phyloP scores from a whole-genome alignment of 2,797 vertebrate species.

The Malurus splendens region DNA sequence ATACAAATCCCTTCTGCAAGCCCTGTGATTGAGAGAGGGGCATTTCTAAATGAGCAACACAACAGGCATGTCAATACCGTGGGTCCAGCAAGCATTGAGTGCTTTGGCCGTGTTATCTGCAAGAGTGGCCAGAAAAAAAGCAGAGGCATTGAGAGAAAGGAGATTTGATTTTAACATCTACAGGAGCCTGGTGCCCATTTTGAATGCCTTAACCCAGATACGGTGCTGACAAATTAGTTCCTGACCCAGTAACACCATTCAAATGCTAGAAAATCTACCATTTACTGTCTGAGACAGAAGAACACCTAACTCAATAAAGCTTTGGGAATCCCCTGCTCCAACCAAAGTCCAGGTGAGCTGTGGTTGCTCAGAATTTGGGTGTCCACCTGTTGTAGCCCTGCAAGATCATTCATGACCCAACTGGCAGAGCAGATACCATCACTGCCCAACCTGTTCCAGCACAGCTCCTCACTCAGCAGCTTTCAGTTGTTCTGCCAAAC shows the following conservation, averaged over 20 bases:
- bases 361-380: not conserved
- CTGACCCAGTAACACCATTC: not conserved
- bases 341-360: not conserved
- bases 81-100: not conserved
- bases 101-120: not conserved
- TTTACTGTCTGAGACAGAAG: not conserved
- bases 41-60: not conserved
- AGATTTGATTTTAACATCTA: not conserved
- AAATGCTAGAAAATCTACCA: not conserved
- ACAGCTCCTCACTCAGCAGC: not conserved
- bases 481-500: constrained; percentile 42
- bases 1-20: not conserved
- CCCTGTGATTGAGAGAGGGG: not conserved
- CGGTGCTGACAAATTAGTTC: not conserved
- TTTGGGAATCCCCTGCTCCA: not conserved
- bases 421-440: constrained; percentile 20
- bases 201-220: not conserved
- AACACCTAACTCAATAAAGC: not conserved
- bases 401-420: not conserved
- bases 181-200: fast-evolving
- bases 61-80: not conserved
- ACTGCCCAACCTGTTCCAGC: not conserved
- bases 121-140: not conserved
- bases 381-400: constrained; percentile 12
- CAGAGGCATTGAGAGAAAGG: not conserved